phyloP scores from a whole-genome alignment of 1,140 invertebrate species.

The Aphidius ervi region DNA sequence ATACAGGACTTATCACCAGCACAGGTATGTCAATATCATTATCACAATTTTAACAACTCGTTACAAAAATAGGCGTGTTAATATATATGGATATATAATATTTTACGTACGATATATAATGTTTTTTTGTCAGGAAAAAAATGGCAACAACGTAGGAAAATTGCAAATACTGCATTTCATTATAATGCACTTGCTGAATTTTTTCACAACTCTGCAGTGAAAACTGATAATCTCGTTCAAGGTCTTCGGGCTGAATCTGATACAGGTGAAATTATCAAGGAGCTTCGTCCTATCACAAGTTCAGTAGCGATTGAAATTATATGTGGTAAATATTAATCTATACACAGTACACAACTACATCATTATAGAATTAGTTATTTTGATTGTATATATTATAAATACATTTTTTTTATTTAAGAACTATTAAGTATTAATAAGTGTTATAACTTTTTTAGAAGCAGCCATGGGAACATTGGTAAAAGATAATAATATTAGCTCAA shows the following conservation, averaged over 20 bases:
- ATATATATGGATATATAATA: no score
- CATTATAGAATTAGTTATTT: slow-evolving; percentile 60
- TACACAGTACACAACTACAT: no score
- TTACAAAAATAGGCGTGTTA: no score
- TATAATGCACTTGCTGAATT: slow-evolving; percentile 80
- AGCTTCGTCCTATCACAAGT: slow-evolving; percentile 58
- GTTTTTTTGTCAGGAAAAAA: no score
- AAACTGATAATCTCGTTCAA: slow-evolving; percentile 52
- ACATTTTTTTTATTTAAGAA: no score
- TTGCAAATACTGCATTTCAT: no score
- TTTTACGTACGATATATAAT: no score
- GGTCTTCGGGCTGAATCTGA: slow-evolving; percentile 46
- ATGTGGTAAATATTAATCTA: slow-evolving; percentile 53
- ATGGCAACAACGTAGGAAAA: no score
- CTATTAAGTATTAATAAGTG: no score
- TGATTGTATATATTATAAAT: slow-evolving; percentile 39
- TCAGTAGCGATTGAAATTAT: slow-evolving; percentile 64
- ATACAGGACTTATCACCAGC: no score
- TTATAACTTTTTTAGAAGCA: slow-evolving; percentile 30
- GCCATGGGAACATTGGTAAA: slow-evolving; percentile 30
- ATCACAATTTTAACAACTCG: no score
- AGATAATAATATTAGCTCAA: slow-evolving; percentile 20
- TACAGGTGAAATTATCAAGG: slow-evolving; percentile 38
- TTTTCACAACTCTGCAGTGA: slow-evolving; percentile 64
- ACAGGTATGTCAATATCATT: no score